Evolutionary conservation across 2,888 invertebrate species (phyloP), one percentile per base, ranked within the genome.

Genomic region (Rhagium mordax): DNA sequence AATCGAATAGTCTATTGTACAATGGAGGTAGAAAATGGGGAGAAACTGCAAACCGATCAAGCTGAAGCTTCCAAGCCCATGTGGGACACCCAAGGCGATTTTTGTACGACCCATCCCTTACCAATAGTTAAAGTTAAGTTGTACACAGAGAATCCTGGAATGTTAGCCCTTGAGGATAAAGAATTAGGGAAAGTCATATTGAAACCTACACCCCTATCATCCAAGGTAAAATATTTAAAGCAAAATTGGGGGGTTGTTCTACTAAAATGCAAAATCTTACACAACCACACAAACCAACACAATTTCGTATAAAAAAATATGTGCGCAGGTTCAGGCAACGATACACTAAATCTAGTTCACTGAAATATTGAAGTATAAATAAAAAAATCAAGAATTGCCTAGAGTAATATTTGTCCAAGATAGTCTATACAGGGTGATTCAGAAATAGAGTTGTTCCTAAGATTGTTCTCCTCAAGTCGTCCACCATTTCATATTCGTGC

Each of bases 11-110:
- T 99, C 64, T 99, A 99, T 89, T 99, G 99, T 89, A 99, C 99
- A 20, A 99, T 99, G 99, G 99, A 99, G 89, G 98, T 99, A 47
- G 99, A 99, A 89, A 98, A 98, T 75, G 98, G 98, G 55, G 98
- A 98, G 86, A 99, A 99, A 88, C 91, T 99, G 74, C 99, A 99
- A 89, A 99, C 99, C 1, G 99, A 99, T 89, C 99, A 99, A 89
- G 99, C 99, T 0, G 99, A 99, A 89, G 99, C 99, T 21, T 98
- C 98, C 2, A 99, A 98, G 88, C 99, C 99, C 65, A 96, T 97
- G 97, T 99, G 99, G 99, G 99, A 99, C 86, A 99, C 99, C 0
- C 99, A 99, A 91, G 99, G 98, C 68, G 99, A 99, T 89, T 99
- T 99, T 89, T 96, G 97, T 81, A 99, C 99, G 67, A 98, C 97